A percentile compares a stretch with the other conserved stretches of the same genome.
Evolutionary conservation across 2,888 invertebrate species (phyloP).

Genomic region (Sicus ferrugineus): DNA sequence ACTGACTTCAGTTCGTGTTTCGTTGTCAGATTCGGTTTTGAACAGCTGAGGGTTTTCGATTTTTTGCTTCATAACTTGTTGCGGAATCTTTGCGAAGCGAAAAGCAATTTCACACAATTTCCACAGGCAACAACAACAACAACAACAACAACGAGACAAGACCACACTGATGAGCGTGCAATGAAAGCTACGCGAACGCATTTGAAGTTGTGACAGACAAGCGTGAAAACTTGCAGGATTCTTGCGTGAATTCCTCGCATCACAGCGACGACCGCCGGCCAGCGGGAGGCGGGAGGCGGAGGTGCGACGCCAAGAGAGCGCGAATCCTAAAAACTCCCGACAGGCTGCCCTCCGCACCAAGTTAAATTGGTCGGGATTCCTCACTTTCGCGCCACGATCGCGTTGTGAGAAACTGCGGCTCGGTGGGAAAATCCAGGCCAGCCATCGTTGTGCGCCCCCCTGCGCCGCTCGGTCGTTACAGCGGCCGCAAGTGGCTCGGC

Average conservation of each 20-base stretch:
- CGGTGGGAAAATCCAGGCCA: background rate
- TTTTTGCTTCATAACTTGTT: background rate
- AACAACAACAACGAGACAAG: background rate
- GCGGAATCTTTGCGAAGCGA: constrained; percentile 37
- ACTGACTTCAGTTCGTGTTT: constrained; percentile 10
- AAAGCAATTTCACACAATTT: constrained; percentile 8
- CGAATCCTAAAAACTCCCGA: no score
- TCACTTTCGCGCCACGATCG: no score
- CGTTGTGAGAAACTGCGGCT: no score
- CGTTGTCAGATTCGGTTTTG: constrained; percentile 4
- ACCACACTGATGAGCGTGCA: background rate
- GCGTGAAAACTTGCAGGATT: no score
- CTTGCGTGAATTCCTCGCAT: no score
- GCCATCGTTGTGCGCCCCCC: background rate
- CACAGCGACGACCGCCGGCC: no score
- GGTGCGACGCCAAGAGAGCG: no score
- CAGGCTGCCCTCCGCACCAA: no score
- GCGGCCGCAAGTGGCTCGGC: background rate
- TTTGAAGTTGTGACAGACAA: no score
- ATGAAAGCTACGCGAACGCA: no score
- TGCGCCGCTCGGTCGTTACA: background rate
- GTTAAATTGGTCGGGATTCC: no score
- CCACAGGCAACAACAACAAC: constrained; percentile 11
- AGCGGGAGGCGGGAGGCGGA: no score
- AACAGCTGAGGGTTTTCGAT: background rate